Base-by-base conservation (phyloP, 2,113 vertebrate genomes). In the Rana temporaria region DNA sequence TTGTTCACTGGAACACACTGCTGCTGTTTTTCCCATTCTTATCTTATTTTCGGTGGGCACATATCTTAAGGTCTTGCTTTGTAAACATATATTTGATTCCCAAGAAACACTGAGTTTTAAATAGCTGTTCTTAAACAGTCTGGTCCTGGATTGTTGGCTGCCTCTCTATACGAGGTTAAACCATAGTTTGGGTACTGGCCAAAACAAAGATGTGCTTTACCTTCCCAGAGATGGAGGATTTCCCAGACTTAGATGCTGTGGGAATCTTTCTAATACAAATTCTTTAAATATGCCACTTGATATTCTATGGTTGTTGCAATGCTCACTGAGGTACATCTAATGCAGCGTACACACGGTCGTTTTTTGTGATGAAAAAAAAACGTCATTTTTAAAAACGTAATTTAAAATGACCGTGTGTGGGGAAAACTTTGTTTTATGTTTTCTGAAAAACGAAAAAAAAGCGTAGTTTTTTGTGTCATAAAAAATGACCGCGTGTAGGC, bases 181-280 rank as follows among this genome's bases (percentile, higher is more conserved):
- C 20, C 55, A 30, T 48, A 82, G 56, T 74, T 82, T 82, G 80
- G 80, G 22, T 75, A n/a, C 11, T 18, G 16, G 80, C 80, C 80
- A 82, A 82, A 82, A 59, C 18, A 82, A 82, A 82, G 80, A 74
- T 75, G 80, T 75, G 70, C 70, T 56, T 64, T 75, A 82, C 80
- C 80, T 82, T 82, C 80, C 80, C 80, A 82, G 80, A 64, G 52
- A 18, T 65, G n/a, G n/a, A 82, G 80, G 80, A 48, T 66, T 74
- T 82, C 80, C 80, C 80, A 82, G 59, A 74, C 72, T 82, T 32
- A 82, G 70, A 82, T 55, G 60, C 70, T 82, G 80, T 82, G 80
- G 70, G 80, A 82, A 82, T 57, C 11, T 57, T 64, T 24, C 64
- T 55, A 56, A 82, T 82, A 30, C 62, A 56, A 59, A 82, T 75